Evolutionary conservation across 30 jellyfish, hydroid and myxozoan species (phyloP).

Genomic region (Morbakka virulenta): DNA sequence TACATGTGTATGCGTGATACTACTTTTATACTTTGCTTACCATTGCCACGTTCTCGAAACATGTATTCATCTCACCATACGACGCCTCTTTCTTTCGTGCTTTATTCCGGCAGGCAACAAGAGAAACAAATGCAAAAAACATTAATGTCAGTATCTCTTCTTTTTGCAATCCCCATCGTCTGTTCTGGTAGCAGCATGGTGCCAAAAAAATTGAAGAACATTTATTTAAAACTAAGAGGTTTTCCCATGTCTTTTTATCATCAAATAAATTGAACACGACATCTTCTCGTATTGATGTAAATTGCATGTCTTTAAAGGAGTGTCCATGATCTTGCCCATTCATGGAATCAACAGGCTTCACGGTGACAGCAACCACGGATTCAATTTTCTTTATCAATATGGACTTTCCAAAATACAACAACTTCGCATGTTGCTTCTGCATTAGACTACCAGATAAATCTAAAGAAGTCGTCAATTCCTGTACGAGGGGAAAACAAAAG

Average conservation of each 20-base stretch:
- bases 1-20: too few relatives aligned
- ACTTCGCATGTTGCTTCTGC: background rate
- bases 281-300: too few relatives aligned
- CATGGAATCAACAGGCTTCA: too few relatives aligned
- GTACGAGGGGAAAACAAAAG: background rate
- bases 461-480: slow-evolving; percentile 56
- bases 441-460: slow-evolving; percentile 44
- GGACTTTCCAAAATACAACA: slow-evolving; percentile 39
- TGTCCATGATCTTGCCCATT: too few relatives aligned
- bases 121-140: slow-evolving; percentile 42
- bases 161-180: slow-evolving; percentile 45
- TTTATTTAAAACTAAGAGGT: slow-evolving; percentile 11
- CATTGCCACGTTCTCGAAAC: too few relatives aligned
- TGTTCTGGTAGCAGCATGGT: slow-evolving; percentile 64
- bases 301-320: too few relatives aligned
- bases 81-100: too few relatives aligned
- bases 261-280: background rate
- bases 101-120: too few relatives aligned
- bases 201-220: slow-evolving; percentile 50
- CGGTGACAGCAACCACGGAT: too few relatives aligned
- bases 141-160: slow-evolving; percentile 17
- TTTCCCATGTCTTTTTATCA: slow-evolving; percentile 19
- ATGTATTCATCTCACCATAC: too few relatives aligned
- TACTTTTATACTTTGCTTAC: too few relatives aligned
- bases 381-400: too few relatives aligned